Base-by-base conservation (phyloP, 2,113 vertebrate species). In the Oxygymnocypris stewartii region DNA sequence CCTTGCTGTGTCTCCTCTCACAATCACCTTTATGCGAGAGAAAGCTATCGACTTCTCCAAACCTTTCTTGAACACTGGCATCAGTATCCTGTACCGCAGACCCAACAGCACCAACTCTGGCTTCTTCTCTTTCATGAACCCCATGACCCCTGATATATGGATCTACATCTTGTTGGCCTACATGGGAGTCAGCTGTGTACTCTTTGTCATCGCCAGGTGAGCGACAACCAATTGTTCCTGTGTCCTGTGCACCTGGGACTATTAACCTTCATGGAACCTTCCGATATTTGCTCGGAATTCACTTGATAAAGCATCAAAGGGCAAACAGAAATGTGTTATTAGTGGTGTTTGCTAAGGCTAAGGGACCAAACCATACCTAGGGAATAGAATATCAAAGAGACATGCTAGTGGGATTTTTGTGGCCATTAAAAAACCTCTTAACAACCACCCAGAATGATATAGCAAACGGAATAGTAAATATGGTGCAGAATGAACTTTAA, bases 41-140 rank as follows among this genome's bases (percentile, higher is more conserved):
- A 99, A 98, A 90, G 96, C 97, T 1, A 96, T 99, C 0, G 98
- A 99, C 92, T 99, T 99, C 94, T 96, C 98, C 90, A 99, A 99
- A 91, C 98, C 98, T 80, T 99, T 98, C 91, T 96, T 99, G 96
- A 99, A 94, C 0, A 95, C 97, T 51, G 98, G 98, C n/a, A 97
- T 99, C 93, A 99, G 98, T 95, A 99, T 99, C 90, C 89, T 99
- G 18, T 99, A 99, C 81, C 95, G 98, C 31, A 98, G 97, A 51
- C 97, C 98, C 92, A 99, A 99, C 0, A 94, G 94, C 87, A 99
- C 98, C 95, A 98, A 96, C 93, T 97, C 95, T 47, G 97, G 98
- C n/a, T 97, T 99, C 89, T 99, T 99, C 94, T 99, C 97, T 91
- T 99, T 99, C 93, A 96, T 99, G 83, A 99, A 98, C 90, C 98